phyloP scores from a whole-genome alignment of 2,113 vertebrate genomes.

The Chaenocephalus aceratus region DNA sequence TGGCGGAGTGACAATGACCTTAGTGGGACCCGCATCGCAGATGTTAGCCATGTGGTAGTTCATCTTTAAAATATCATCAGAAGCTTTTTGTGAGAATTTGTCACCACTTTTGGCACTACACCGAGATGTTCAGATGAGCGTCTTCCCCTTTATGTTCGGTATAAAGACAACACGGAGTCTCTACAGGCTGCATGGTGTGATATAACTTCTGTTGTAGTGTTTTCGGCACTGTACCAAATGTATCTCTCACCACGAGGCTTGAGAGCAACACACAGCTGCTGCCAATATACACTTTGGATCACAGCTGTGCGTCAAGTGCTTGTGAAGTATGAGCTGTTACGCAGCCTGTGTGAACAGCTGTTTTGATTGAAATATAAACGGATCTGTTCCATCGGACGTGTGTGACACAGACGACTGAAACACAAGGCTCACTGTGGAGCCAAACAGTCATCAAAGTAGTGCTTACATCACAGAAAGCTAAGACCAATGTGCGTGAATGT shows the following conservation, averaged over 20 bases:
- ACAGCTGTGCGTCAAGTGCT: not conserved
- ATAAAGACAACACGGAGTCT: not conserved
- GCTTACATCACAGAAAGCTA: not conserved
- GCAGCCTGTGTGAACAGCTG: not conserved
- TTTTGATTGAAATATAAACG: not conserved
- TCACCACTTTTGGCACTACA: not conserved
- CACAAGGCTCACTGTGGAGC: not conserved
- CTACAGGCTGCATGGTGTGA: not conserved
- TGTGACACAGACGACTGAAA: not conserved
- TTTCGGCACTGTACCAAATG: not conserved
- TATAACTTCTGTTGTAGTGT: not conserved
- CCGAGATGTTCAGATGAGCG: not conserved
- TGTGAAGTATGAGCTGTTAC: not conserved
- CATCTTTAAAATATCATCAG: not conserved
- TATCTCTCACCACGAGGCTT: not conserved
- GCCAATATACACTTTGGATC: not conserved
- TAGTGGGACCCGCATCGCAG: not conserved
- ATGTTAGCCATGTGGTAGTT: not conserved
- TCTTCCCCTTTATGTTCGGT: not conserved
- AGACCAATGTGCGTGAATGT: no score
- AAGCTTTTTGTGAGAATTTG: constrained; percentile 15
- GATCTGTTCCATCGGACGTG: not conserved
- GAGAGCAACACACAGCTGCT: not conserved
- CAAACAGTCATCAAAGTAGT: not conserved
- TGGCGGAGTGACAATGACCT: not conserved